Percentiles rank a stretch among this genome's conserved stretches.
These are phyloP conservation scores for Patella pellucida DNA, from an alignment of 2,888 invertebrate species.

Conservation along the genomic window DNA sequence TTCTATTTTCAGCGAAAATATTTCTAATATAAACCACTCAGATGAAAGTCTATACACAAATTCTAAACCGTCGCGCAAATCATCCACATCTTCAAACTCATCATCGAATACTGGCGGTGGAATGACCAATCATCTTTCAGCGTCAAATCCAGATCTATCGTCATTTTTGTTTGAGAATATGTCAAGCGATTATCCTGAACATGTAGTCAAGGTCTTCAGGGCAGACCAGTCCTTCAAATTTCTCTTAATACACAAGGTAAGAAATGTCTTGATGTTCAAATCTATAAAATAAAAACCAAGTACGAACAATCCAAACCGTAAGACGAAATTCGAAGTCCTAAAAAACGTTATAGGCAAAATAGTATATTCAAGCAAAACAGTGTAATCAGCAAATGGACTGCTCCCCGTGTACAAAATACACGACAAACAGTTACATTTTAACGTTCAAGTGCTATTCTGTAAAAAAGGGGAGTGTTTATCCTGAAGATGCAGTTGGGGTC, in stretches of 20 bases:
- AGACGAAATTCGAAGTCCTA: too few species aligned
- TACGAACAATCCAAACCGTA: too few species aligned
- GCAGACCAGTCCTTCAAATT: conserved; percentile 98
- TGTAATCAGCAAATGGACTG: too few species aligned
- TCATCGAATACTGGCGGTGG: conserved; percentile 49
- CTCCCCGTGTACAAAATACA: too few species aligned
- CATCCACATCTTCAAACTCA: conserved; percentile 56
- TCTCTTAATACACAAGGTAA: conserved; percentile 91
- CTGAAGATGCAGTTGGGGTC: too few species aligned
- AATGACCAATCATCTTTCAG: conserved; percentile 59
- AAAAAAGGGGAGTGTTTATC: too few species aligned
- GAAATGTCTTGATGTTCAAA: conserved; percentile 13
- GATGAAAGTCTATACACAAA: conserved; percentile 58
- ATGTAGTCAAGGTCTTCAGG: conserved; percentile 93
- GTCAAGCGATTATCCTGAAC: conserved; percentile 80
- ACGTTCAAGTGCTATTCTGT: too few species aligned
- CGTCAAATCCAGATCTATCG: conserved; percentile 68
- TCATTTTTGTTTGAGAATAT: conserved; percentile 47
- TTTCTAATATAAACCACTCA: conserved; percentile 58
- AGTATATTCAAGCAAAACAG: too few species aligned
- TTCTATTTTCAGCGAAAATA: conserved; percentile 44
- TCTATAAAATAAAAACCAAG: too few species aligned
- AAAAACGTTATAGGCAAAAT: too few species aligned
- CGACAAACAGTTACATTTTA: too few species aligned
- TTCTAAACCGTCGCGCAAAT: conserved; percentile 42